Conservation (phyloP, 2,888 invertebrate genomes). For the Caradrina clavipalpis region DNA sequence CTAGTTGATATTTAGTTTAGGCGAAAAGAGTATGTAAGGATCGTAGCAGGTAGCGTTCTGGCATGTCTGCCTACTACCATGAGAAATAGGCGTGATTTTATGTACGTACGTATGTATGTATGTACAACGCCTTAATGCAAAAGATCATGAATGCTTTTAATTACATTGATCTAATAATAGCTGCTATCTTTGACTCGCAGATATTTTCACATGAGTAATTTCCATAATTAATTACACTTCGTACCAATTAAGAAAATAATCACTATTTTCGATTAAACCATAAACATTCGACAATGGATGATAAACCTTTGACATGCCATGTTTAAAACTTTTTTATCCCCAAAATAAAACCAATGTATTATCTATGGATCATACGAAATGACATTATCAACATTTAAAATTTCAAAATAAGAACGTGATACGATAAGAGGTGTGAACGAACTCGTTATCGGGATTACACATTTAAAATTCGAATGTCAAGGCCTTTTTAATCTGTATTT, state of each 20-base stretch:
- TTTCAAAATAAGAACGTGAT: slow-evolving; percentile 45
- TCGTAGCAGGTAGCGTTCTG: no score
- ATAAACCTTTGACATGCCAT: slow-evolving; percentile 10
- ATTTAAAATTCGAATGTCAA: slow-evolving; percentile 61
- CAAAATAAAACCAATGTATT: slow-evolving; percentile 10
- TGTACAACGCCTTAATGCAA: no score
- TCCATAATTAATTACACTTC: neutral
- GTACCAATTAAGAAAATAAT: neutral
- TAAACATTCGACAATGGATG: slow-evolving; percentile 3
- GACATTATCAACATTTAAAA: slow-evolving; percentile 26
- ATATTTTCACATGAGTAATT: neutral
- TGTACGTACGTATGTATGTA: no score
- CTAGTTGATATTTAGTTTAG: no score
- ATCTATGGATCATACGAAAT: slow-evolving; percentile 32
- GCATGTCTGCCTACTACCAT: no score
- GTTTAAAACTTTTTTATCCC: neutral
- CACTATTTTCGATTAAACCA: neutral
- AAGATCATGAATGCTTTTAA: no score
- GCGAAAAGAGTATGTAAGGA: no score
- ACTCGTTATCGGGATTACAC: slow-evolving; percentile 54
- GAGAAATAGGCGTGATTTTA: no score
- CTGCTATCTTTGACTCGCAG: no score
- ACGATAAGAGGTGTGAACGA: slow-evolving; percentile 60
- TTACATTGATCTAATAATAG: no score
- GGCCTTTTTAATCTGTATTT: slow-evolving; percentile 38